Evolutionary conservation across 2,113 vertebrate species (phyloP).

Genomic region (Plectropomus leopardus): DNA sequence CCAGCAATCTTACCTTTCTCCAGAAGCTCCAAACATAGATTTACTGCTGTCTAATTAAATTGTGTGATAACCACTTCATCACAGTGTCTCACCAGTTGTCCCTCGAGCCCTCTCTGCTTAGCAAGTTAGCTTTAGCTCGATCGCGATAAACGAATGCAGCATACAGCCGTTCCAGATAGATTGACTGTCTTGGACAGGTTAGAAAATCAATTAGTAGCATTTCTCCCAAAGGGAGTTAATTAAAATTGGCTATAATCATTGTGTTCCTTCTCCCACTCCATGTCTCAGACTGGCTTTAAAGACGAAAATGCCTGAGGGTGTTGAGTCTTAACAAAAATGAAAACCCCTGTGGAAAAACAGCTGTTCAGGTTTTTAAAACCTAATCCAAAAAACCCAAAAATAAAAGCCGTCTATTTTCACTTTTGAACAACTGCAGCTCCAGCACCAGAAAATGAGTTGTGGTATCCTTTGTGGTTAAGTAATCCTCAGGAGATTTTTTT

Average conservation of each 20-base stretch:
- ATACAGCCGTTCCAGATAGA: slow-evolving; percentile 42
- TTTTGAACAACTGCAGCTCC: slow-evolving; percentile 22
- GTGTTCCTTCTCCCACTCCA: slow-evolving; percentile 22
- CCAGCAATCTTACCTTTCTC: neutral
- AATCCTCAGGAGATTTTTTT: slow-evolving; percentile 16
- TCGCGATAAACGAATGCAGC: slow-evolving; percentile 36
- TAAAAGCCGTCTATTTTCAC: slow-evolving; percentile 13
- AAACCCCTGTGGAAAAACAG: neutral
- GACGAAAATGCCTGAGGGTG: slow-evolving; percentile 24
- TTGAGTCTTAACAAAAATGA: slow-evolving; percentile 14
- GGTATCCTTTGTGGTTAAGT: slow-evolving; percentile 40
- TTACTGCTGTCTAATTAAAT: slow-evolving; percentile 50
- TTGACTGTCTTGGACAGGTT: slow-evolving; percentile 55
- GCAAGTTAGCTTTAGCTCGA: slow-evolving; percentile 52
- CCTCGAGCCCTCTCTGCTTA: slow-evolving; percentile 35
- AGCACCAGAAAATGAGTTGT: slow-evolving; percentile 24
- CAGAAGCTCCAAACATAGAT: slow-evolving; percentile 30
- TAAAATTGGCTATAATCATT: slow-evolving; percentile 60
- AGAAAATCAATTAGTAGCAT: slow-evolving; percentile 70
- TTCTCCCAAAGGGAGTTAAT: slow-evolving; percentile 63
- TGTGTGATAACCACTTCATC: slow-evolving; percentile 50
- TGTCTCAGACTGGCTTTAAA: slow-evolving; percentile 29
- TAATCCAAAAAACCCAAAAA: slow-evolving; percentile 29
- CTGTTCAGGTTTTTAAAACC: slow-evolving; percentile 9
- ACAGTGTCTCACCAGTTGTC: slow-evolving; percentile 34